Base-by-base conservation (phyloP, 2,113 vertebrate genomes). In the Myxocyprinus asiaticus region DNA sequence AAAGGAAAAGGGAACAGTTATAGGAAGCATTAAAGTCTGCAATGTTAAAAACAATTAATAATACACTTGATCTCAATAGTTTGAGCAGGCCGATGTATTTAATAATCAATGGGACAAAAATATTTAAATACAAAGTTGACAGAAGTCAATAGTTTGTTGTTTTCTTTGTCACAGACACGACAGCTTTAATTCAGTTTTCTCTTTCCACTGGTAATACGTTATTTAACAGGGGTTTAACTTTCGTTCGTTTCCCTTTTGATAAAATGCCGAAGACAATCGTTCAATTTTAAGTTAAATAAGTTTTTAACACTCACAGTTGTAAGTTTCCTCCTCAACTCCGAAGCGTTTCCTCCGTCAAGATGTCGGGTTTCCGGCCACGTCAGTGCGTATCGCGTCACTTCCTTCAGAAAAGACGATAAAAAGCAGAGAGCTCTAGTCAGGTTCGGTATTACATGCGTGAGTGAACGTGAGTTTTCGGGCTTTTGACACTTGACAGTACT, bases 331-430 rank as follows among this genome's bases (percentile, higher is more conserved):
- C 70, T 82, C 76, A 83, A 90, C 80, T 80, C 80, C 84, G 80
- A 92, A 90, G 90, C 89, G 91, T 91, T 90, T 89, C 88, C 90
- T 89, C 86, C 84, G 81, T 86, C 72, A 65, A 81, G 82, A 92
- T 92, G 90, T 88, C 88, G 87, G 83, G 42, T 61, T 51, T 79
- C 78, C 88, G 89, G 90, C 81, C 90, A 92, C 91, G 91, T 93
- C 91, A 89, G 83, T 62, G 12, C 76, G 72, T 83, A 69, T 72
- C 7, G 6, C 53, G 15, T 42, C 48, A 85, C 84, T 86, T 89
- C 87, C 78, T 87, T 0, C 22, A 33, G 22, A 33, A 33, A 33
- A 33, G 22, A 33, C 22, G 3, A 33, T 33, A 1, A 33, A 44
- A 9, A 65, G 15, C 22, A 33, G 22, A 61, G 7, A 68, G 33